Conservation (phyloP, 2,113 vertebrate species). For the Poeciliopsis occidentalis region DNA sequence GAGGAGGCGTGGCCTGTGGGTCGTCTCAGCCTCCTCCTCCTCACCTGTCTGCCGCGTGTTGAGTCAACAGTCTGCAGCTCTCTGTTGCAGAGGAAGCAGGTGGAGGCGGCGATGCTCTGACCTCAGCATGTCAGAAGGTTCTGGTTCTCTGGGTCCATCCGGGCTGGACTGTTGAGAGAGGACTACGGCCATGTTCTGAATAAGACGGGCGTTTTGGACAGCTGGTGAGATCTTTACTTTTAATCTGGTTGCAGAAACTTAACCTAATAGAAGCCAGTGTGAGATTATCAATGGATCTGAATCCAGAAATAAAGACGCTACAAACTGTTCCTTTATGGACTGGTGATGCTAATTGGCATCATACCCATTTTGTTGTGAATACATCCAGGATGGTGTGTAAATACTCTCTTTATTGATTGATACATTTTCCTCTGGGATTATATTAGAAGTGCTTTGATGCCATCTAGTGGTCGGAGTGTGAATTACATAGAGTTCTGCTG, state of each 20-base stretch:
- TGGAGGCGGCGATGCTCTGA: not conserved
- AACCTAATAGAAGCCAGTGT: too few species aligned
- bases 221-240: constrained; percentile 54
- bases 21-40: not conserved
- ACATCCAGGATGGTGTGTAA: too few species aligned
- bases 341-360: too few species aligned
- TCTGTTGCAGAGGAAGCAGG: not conserved
- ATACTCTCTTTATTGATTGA: too few species aligned
- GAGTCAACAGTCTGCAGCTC: not conserved
- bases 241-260: not conserved
- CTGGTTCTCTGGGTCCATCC: not conserved
- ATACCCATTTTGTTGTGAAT: too few species aligned
- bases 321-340: too few species aligned
- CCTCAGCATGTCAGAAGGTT: constrained; percentile 8
- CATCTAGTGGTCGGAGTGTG: too few species aligned
- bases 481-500: too few species aligned
- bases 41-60: constrained; percentile 6
- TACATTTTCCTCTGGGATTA: too few species aligned
- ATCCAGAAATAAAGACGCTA: too few species aligned
- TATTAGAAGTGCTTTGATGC: too few species aligned
- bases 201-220: constrained; percentile 13
- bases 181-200: constrained; percentile 29
- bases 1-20: constrained; percentile 31
- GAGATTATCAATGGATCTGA: too few species aligned
- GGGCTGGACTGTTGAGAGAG: not conserved